Conservation (phyloP, 2,888 invertebrate species). For the Lingula anatina region DNA sequence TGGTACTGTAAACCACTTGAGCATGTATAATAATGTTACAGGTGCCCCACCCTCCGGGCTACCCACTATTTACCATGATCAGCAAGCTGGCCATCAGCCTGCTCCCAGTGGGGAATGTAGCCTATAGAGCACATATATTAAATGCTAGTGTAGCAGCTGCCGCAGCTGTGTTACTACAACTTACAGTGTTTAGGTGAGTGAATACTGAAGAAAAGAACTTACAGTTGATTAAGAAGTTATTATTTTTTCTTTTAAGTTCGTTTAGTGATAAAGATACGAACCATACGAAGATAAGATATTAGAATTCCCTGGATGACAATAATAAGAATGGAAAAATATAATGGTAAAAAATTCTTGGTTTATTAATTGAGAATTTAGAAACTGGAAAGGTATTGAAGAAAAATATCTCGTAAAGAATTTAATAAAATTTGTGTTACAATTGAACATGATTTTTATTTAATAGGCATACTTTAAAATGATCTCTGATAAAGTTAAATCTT, state of each 20-base stretch:
- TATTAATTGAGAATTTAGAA: no score
- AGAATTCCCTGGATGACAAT: no score
- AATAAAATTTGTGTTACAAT: no score
- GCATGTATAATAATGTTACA: conserved; percentile 13
- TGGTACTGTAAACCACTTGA: background rate
- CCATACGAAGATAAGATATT: no score
- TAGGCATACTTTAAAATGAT: background rate
- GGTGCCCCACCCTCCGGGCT: conserved; percentile 51
- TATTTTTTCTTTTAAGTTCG: no score
- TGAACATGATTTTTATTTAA: no score
- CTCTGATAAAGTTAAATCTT: background rate
- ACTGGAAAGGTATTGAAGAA: no score
- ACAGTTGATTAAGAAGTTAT: no score
- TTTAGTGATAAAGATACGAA: no score
- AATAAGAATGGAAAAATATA: no score
- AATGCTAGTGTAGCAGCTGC: conserved; percentile 29
- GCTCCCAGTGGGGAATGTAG: conserved; percentile 31
- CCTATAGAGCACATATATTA: conserved; percentile 41
- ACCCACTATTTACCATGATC: conserved; percentile 44
- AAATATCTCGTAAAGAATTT: no score
- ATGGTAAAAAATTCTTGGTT: no score
- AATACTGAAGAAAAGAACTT: background rate
- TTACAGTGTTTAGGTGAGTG: conserved; percentile 24
- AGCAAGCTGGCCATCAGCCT: conserved; percentile 24
- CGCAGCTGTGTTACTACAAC: conserved; percentile 23